Percentiles rank a stretch among this genome's conserved stretches.
These are phyloP conservation scores for Cydia strobilella DNA, from an alignment of 1,140 invertebrate genomes.

Conservation along the genomic window DNA sequence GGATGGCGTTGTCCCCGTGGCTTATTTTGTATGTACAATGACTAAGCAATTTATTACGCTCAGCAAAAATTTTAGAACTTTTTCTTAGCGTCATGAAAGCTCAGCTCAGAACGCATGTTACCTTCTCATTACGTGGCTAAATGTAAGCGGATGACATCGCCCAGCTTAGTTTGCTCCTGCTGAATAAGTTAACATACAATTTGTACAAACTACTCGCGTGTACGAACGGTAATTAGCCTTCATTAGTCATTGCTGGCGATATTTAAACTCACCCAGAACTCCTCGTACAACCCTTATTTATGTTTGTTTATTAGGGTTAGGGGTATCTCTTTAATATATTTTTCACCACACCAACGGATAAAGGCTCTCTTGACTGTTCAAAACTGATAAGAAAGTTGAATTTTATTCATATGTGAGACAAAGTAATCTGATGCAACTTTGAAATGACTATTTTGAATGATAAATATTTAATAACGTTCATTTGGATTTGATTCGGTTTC, in stretches of 20 bases:
- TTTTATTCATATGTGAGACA: too few relatives aligned
- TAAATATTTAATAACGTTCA: too few relatives aligned
- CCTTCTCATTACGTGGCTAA: not conserved
- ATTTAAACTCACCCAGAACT: not conserved
- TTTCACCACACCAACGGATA: too few relatives aligned
- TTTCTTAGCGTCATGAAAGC: not conserved
- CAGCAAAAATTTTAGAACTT: not conserved
- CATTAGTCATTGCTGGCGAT: conserved; percentile 9
- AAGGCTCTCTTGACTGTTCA: too few relatives aligned
- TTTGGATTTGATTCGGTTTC: too few relatives aligned
- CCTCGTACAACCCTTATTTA: not conserved
- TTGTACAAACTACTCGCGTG: conserved; percentile 7
- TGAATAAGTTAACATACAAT: conserved; percentile 15
- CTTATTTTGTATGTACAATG: too few relatives aligned
- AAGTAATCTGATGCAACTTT: too few relatives aligned
- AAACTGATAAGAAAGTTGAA: too few relatives aligned
- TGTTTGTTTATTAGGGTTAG: not conserved
- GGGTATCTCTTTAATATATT: not conserved
- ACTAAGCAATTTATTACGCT: too few relatives aligned
- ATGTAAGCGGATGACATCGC: not conserved
- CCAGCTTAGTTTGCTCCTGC: not conserved
- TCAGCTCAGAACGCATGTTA: not conserved
- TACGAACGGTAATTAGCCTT: conserved; percentile 13
- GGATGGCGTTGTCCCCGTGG: too few relatives aligned
- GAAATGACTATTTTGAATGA: too few relatives aligned